Base-by-base conservation (phyloP, 2,888 invertebrate species). In the Philonicus albiceps region DNA sequence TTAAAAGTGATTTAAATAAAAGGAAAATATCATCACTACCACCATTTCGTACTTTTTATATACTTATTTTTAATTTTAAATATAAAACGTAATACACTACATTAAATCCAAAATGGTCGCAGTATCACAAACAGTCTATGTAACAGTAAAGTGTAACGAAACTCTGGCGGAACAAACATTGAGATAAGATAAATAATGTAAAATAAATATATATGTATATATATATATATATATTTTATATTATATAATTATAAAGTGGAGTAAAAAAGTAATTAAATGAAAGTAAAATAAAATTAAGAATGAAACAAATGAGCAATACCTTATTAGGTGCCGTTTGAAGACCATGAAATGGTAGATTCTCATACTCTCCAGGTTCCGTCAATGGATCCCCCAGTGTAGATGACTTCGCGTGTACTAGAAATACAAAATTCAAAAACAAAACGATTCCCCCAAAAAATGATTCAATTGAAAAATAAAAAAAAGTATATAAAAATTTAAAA, bases 301-400 rank as follows among this genome's bases (percentile, higher is more conserved):
- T 43, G 37, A 22, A 27, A 64, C 11, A 75, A 83, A 75, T 73
- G 85, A 85, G 30, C 72, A 86, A 89, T 95, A 98, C 98, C 96
- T 98, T 98, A 93, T 97, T 96, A 90, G 97, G 97, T 91, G 97
- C 97, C 93, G 97, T 96, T 93, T 97, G 97, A 91, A 98, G 95
- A 90, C 97, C 97, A 93, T 98, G 98, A 95, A 98, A 98, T 91
- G 98, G 98, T 91, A 98, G 95, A 93, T 98, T 98, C 94, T 98
- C 98, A 94, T 98, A 98, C 92, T 96, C 97, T 90, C 96, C 96
- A 92, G 96, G 95, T 92, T 97, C 97, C 93, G 95, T 95, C 92
- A 95, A 94, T 93, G 94, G 96, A 95, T 95, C 95, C 94, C 90
- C 90, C 92, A 92, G 91, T 92, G 91, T 91, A 91, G 92, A 92